phyloP scores from a whole-genome alignment of 2,113 vertebrate genomes.

The Gobius niger region DNA sequence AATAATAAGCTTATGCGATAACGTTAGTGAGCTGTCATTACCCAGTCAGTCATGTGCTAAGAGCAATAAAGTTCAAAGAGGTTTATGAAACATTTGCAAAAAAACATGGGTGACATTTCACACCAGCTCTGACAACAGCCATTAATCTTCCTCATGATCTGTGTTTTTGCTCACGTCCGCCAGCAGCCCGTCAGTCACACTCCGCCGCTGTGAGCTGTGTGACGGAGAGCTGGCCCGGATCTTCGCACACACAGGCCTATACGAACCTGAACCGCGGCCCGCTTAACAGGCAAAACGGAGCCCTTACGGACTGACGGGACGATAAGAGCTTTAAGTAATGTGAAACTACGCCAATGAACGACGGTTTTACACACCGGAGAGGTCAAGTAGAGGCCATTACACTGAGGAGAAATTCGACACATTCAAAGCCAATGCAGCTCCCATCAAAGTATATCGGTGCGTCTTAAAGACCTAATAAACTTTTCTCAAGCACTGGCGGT shows the following conservation, averaged over 20 bases:
- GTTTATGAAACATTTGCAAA: background rate
- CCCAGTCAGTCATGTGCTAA: background rate
- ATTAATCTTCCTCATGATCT: conserved; percentile 7
- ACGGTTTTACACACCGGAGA: too few relatives aligned
- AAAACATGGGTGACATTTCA: conserved; percentile 6
- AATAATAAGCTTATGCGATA: background rate
- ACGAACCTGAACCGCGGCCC: background rate
- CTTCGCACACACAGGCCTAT: background rate
- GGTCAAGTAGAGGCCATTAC: background rate
- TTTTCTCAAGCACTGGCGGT: too few relatives aligned
- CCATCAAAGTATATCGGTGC: too few relatives aligned
- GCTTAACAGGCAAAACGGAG: background rate
- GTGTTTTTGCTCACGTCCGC: background rate
- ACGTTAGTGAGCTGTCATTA: background rate
- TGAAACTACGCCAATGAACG: background rate
- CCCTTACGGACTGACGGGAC: background rate
- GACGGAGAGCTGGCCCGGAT: background rate
- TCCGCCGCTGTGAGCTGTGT: background rate
- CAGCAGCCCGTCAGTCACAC: conserved; percentile 5
- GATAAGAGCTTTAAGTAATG: background rate
- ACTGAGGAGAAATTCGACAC: background rate
- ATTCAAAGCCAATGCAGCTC: background rate
- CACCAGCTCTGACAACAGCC: background rate
- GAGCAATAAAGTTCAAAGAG: conserved; percentile 2
- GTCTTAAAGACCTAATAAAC: too few relatives aligned